Base-by-base conservation (phyloP, 1,140 invertebrate species). In the Aplysia californica region DNA sequence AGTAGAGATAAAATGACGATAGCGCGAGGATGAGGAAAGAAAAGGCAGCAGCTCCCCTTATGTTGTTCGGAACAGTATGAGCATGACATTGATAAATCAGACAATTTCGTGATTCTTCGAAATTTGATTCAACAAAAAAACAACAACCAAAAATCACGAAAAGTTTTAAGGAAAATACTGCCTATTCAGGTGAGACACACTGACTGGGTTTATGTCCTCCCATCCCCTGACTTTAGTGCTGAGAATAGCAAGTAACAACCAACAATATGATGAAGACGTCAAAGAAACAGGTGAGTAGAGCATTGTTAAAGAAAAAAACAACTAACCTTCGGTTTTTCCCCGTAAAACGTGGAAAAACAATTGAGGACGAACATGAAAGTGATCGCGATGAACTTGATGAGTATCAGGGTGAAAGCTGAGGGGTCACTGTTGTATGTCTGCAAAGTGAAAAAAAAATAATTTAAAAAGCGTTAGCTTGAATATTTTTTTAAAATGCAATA, bases 321-420 rank as follows among this genome's bases (percentile, higher is more conserved):
- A 15, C 10, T n/a, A 44, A 68, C 66, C 39, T 68, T 44, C 26
- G 39, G 29, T 68, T 68, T 68, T 26, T 68, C 38, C 29, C 50
- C 23, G n/a, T 68, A 20, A 44, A 36, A 68, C 18, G 39, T 41
- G 21, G 66, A 10, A 44, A 68, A 68, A 23, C 66, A 68, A 41
- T 68, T 68, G 20, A 44, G 5, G 31, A 68, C 6, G 20, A 44
- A 20, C 3, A 44, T 20, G 6, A 68, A 21, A 36, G 50, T 21
- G 50, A 44, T 68, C 10, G 38, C 38, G 50, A 4, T 6, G 20
- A 44, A 68, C 38, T 68, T 68, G 38, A 68, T 44, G 29, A 10
- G 18, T 10, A 68, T 31, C 23, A 68, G 21, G 23, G 66, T 26
- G 31, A 68, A 68, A 36, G 23, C 50, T 31, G 38, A 6, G 6